These are phyloP conservation scores for Zhuqinia jingwanae DNA, from an alignment of 2,888 invertebrate species.

Conservation along the genomic window DNA sequence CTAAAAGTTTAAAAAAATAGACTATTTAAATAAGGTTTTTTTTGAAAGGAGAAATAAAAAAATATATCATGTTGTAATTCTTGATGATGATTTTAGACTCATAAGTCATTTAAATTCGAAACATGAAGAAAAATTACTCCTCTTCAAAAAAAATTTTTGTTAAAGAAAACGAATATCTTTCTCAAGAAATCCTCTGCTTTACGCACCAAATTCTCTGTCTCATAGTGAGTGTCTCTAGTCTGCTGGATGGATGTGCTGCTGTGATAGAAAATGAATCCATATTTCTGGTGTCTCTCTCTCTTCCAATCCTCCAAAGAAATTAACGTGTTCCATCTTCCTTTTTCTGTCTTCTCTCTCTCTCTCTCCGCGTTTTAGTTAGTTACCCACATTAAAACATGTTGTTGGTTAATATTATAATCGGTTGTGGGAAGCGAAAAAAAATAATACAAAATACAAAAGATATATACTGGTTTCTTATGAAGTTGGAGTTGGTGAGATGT, in stretches of 20 bases:
- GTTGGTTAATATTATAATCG: conserved; percentile 10
- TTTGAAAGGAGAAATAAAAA: not conserved
- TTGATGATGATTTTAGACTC: conserved; percentile 28
- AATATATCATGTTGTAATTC: no score
- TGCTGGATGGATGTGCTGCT: conserved; percentile 30
- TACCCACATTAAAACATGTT: conserved; percentile 26
- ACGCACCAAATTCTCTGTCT: no score
- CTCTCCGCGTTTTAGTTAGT: conserved; percentile 3
- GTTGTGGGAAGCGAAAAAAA: conserved; percentile 76
- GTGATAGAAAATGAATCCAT: conserved; percentile 39
- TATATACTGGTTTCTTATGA: not conserved
- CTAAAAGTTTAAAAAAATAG: no score
- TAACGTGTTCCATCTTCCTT: not conserved
- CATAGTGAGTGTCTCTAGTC: not conserved
- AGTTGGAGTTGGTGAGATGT: no score
- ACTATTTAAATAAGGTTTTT: not conserved
- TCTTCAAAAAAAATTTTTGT: not conserved
- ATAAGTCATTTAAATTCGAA: conserved; percentile 41
- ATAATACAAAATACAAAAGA: not conserved
- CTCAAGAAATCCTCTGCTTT: no score
- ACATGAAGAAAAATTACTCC: conserved; percentile 35
- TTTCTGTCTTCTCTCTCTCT: not conserved
- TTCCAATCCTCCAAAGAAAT: conserved; percentile 5
- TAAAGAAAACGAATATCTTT: not conserved
- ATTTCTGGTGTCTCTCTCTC: conserved; percentile 5